Evolutionary conservation across 1,140 invertebrate species (phyloP).

Genomic region (Telenomus remus): DNA sequence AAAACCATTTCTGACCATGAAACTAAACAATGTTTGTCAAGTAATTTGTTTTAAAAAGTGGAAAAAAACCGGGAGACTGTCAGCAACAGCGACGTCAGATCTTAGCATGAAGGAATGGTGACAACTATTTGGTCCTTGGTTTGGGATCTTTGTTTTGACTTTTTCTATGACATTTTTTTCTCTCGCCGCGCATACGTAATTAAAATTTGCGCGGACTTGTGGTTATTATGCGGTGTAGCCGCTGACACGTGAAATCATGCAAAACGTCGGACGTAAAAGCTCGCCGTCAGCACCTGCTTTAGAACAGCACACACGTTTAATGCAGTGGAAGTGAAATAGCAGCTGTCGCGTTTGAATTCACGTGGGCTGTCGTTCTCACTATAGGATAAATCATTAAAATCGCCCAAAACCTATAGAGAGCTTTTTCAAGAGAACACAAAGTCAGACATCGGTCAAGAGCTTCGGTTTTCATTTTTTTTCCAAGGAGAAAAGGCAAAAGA

Average conservation of each 20-base stretch:
- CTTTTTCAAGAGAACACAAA: too few species aligned
- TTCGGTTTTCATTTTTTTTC: too few species aligned
- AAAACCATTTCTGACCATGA: too few species aligned
- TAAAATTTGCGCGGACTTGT: constrained; percentile 64
- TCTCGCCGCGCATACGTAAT: constrained; percentile 59
- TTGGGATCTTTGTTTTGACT: constrained; percentile 12
- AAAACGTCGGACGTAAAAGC: constrained; percentile 66
- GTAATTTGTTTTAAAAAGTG: too few species aligned
- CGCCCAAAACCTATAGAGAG: constrained; percentile 46
- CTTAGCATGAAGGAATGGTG: neutral
- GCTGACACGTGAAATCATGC: constrained; percentile 70
- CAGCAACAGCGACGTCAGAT: too few species aligned
- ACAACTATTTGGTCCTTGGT: constrained; percentile 7
- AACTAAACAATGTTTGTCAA: too few species aligned
- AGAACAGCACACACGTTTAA: constrained; percentile 62
- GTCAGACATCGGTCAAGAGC: too few species aligned
- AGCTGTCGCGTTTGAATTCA: constrained; percentile 67
- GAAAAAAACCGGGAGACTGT: too few species aligned
- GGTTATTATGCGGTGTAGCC: constrained; percentile 65
- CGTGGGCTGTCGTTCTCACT: constrained; percentile 35
- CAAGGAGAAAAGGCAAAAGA: too few species aligned
- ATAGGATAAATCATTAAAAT: constrained; percentile 56
- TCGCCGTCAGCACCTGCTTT: constrained; percentile 61
- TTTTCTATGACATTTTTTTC: constrained; percentile 18
- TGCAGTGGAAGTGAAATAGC: constrained; percentile 68